These are phyloP conservation scores for Hemicentrotus pulcherrimus DNA, from an alignment of 35 echinoderm and acorn worm genomes.

Conservation along the genomic window DNA sequence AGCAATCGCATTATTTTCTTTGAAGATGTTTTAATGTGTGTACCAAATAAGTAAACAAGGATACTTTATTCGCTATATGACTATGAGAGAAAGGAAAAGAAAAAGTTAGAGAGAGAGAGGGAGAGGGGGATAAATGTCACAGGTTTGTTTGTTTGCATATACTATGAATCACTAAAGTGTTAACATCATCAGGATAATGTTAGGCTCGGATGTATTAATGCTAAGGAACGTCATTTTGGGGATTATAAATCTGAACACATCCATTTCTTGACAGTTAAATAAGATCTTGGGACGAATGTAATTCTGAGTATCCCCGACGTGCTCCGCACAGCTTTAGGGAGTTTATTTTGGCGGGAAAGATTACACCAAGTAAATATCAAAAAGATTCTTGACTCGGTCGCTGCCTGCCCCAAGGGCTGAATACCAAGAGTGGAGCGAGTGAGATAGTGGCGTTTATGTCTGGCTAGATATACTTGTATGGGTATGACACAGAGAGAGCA, in stretches of 20 bases:
- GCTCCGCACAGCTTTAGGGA: conserved; percentile 15
- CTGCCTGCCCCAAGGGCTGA: conserved; percentile 3
- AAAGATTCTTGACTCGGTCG: conserved; percentile 41
- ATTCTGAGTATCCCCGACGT: conserved; percentile 20
- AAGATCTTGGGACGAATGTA: conserved; percentile 38
- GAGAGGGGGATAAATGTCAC: too few relatives aligned
- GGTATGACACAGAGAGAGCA: neutral
- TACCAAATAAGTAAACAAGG: neutral
- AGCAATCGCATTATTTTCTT: neutral
- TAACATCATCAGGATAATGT: neutral
- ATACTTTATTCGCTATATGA: neutral
- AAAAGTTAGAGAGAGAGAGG: neutral
- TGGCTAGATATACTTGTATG: neutral
- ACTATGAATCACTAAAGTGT: neutral
- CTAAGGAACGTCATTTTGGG: neutral
- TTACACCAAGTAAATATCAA: conserved; percentile 32
- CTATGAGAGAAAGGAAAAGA: neutral
- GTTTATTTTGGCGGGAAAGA: conserved; percentile 46
- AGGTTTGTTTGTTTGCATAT: too few relatives aligned
- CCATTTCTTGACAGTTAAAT: conserved; percentile 23
- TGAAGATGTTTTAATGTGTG: neutral
- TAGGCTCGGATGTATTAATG: neutral
- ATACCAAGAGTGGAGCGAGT: neutral
- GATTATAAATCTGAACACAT: neutral
- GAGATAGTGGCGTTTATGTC: neutral